Percentiles rank a stretch among this genome's conserved stretches.
These are phyloP conservation scores for Dissostichus mawsoni DNA, from an alignment of 2,113 vertebrate species.

Conservation along the genomic window DNA sequence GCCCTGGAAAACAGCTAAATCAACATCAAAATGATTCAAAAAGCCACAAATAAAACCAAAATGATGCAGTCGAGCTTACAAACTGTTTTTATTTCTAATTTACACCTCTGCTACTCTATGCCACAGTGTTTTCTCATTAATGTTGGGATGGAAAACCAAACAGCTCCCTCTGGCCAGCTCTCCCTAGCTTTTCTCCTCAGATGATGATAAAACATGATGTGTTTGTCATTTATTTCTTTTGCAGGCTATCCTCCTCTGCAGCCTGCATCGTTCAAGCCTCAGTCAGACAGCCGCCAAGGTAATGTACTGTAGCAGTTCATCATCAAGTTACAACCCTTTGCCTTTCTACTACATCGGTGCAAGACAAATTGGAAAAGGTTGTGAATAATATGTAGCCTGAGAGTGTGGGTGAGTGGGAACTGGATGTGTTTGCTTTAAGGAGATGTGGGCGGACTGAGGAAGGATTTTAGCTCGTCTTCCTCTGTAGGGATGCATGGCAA, in stretches of 20 bases:
- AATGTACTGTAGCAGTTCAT: conserved; percentile 72
- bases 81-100: conserved; percentile 19
- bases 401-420: conserved; percentile 53
- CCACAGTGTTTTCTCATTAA: conserved; percentile 11
- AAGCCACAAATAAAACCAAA: conserved; percentile 13
- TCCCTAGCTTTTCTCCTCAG: conserved; percentile 17
- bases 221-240: conserved; percentile 47
- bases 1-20: not conserved
- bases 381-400: conserved; percentile 60
- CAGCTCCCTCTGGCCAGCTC: not conserved
- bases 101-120: conserved; percentile 10
- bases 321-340: conserved; percentile 19
- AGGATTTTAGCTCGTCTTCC: conserved; percentile 39
- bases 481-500: not conserved
- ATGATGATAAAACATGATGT: conserved; percentile 47
- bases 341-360: conserved; percentile 35
- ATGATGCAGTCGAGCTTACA: not conserved
- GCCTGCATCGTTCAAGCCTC: conserved; percentile 67
- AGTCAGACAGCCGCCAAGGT: conserved; percentile 69
- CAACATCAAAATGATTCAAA: not conserved
- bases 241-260: conserved; percentile 75
- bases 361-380: conserved; percentile 34
- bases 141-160: conserved; percentile 27
- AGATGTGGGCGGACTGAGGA: conserved; percentile 50
- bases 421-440: conserved; percentile 63